Conservation (phyloP, 2,113 vertebrate species). For the Burhinus oedicnemus region DNA sequence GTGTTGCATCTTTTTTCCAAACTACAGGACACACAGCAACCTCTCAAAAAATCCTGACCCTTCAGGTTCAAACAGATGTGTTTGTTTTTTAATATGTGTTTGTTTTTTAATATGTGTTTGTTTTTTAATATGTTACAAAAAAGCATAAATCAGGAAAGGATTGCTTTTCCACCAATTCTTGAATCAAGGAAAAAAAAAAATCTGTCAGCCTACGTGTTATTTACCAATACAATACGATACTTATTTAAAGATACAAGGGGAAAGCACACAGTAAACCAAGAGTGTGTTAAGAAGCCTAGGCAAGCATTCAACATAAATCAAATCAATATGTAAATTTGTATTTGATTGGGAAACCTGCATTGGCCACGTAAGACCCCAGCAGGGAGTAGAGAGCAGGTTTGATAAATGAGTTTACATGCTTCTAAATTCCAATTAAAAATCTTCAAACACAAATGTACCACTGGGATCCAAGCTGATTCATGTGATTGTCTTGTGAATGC, state of each 20-base stretch:
- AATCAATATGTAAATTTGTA: conserved; percentile 20
- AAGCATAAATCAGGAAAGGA: background rate
- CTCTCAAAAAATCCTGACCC: background rate
- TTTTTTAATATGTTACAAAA: background rate
- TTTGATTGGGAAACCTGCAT: background rate
- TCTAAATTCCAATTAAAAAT: conserved; percentile 26
- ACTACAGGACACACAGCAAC: background rate
- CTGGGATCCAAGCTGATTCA: background rate
- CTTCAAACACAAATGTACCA: background rate
- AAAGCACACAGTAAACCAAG: background rate
- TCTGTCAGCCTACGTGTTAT: background rate
- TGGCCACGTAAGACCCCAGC: conserved; percentile 41
- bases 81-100: background rate
- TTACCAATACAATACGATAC: background rate
- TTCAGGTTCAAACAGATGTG: background rate
- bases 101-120: too few relatives aligned
- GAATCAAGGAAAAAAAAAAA: background rate
- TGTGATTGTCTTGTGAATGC: background rate
- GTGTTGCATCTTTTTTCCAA: background rate
- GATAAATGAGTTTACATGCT: conserved; percentile 7
- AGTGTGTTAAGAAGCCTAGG: background rate
- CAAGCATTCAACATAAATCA: conserved; percentile 39
- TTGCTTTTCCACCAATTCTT: background rate
- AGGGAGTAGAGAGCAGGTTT: background rate
- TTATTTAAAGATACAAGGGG: background rate